A percentile compares a stretch with the other conserved stretches of the same genome.
Conservation (phyloP, 2,113 vertebrate species). For the Syrmaticus mikado region DNA sequence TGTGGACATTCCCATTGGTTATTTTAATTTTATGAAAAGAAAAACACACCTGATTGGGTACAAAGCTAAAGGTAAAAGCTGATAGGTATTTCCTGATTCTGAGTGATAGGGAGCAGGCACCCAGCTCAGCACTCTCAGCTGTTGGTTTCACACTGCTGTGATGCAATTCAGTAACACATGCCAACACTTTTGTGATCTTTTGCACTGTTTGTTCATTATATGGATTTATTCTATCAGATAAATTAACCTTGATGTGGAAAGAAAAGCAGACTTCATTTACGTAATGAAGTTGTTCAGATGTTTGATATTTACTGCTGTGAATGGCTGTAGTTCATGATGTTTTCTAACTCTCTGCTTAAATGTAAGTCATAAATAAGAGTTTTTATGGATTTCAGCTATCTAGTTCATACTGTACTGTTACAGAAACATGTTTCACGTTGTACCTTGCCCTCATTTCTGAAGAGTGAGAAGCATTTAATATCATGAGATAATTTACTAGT, state of each 20-base stretch:
- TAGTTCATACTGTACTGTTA: background rate
- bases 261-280: background rate
- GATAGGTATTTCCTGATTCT: background rate
- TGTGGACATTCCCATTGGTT: background rate
- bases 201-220: background rate
- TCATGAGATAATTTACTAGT: conserved; percentile 43
- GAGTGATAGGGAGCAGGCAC: background rate
- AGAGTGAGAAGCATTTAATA: conserved; percentile 1
- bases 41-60: background rate
- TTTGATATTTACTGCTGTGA: background rate
- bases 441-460: conserved; percentile 19
- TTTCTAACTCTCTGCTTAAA: background rate
- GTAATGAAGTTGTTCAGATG: background rate
- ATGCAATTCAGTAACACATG: background rate
- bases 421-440: conserved; percentile 43
- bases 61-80: background rate
- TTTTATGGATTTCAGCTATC: conserved; percentile 2
- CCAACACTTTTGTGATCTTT: background rate
- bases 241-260: background rate
- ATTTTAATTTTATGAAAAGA: background rate
- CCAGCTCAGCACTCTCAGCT: background rate
- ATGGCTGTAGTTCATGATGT: background rate
- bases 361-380: background rate
- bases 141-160: background rate
- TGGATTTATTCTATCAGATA: background rate